phyloP scores from a whole-genome alignment of 2,113 vertebrate species.

The Tor tambroides region DNA sequence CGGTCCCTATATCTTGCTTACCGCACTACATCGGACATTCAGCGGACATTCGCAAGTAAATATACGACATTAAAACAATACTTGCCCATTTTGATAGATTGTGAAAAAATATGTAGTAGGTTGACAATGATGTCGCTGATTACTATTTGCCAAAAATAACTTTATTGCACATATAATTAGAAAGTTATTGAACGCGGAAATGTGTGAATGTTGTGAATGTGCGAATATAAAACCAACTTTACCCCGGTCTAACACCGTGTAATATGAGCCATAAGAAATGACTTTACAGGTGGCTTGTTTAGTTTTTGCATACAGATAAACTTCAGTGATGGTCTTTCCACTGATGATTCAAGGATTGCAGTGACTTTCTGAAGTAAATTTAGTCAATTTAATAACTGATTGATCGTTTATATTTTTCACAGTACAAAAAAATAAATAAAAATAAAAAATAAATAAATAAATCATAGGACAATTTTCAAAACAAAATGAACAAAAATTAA shows the following conservation, averaged over 20 bases:
- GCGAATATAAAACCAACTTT: no score
- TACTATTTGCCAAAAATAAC: no score
- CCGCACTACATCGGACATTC: no score
- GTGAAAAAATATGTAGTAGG: no score
- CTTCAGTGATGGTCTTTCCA: neutral
- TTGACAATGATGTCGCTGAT: no score
- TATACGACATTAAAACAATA: no score
- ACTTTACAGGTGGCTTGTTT: neutral
- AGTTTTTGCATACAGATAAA: neutral
- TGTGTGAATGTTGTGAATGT: no score
- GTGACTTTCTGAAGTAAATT: neutral
- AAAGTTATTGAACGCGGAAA: no score
- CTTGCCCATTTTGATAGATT: no score
- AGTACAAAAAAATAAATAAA: neutral
- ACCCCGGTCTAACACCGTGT: neutral
- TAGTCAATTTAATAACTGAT: neutral
- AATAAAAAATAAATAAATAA: neutral
- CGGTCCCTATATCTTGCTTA: no score
- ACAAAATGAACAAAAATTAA: neutral
- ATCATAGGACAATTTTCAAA: neutral
- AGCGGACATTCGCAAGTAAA: no score
- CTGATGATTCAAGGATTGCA: neutral
- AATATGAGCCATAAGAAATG: neutral
- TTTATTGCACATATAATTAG: no score
- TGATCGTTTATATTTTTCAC: neutral